Percentiles rank a stretch among this genome's conserved stretches.
Evolutionary conservation across 2,113 vertebrate genomes (phyloP).

Genomic region (Amazona vittata): DNA sequence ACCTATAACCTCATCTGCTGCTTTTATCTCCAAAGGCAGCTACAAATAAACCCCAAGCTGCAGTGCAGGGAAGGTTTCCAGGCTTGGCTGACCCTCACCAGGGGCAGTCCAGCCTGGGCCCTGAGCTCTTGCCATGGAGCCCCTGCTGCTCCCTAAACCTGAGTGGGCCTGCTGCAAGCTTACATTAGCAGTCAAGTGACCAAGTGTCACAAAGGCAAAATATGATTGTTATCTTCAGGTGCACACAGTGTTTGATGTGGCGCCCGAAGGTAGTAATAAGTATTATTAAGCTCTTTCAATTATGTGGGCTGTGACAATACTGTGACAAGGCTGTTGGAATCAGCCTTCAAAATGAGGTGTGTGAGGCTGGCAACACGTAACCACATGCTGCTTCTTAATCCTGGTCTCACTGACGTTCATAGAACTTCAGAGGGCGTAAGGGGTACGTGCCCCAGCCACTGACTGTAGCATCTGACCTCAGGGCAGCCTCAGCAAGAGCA

Average conservation of each 20-base stretch:
- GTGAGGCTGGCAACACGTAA: background rate
- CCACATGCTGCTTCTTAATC: background rate
- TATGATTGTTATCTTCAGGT: background rate
- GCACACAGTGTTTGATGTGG: background rate
- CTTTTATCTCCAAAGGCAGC: background rate
- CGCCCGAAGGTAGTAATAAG: background rate
- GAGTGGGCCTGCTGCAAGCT: background rate
- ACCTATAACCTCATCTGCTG: background rate
- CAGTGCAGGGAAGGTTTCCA: background rate
- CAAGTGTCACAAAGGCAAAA: conserved; percentile 25
- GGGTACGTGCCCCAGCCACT: background rate
- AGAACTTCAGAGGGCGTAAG: background rate
- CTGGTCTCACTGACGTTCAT: background rate
- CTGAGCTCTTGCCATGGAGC: accelerated
- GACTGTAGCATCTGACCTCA: accelerated
- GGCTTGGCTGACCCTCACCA: background rate
- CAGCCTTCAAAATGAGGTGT: background rate
- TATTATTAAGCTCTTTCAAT: background rate
- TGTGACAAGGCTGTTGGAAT: conserved; percentile 3
- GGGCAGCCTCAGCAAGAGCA: background rate
- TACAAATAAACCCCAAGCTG: background rate
- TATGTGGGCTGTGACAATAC: background rate
- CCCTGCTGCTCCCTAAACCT: background rate
- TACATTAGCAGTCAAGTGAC: background rate
- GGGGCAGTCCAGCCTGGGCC: background rate